Conservation (phyloP, 2,797 vertebrate species). For the Loris lydekkerianus region DNA sequence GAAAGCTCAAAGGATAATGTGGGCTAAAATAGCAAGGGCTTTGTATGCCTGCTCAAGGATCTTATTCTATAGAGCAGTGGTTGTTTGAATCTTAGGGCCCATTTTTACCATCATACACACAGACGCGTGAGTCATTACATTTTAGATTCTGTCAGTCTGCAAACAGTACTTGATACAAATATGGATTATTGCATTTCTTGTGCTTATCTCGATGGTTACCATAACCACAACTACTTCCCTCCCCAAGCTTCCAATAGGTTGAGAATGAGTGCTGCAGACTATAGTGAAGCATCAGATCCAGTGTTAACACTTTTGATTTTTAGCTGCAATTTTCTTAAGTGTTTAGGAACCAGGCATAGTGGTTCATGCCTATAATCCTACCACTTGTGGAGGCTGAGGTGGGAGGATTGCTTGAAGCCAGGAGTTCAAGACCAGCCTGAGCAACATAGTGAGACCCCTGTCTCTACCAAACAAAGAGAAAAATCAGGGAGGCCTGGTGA, state of each 20-base stretch:
- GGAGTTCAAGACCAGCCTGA: neutral
- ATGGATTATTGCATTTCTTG: neutral
- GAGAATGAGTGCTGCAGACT: neutral
- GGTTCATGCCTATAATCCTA: neutral
- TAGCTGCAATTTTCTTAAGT: neutral
- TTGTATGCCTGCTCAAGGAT: neutral
- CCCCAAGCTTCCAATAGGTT: neutral
- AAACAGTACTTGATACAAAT: neutral
- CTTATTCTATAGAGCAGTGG: neutral
- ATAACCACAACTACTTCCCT: neutral
- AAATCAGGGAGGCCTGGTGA: neutral
- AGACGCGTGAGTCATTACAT: neutral
- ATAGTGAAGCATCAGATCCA: neutral
- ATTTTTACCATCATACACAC: neutral
- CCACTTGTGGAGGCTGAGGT: neutral
- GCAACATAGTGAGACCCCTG: neutral
- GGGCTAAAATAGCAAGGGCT: neutral
- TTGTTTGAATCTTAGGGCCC: neutral
- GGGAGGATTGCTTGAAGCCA: neutral
- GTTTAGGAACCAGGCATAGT: neutral
- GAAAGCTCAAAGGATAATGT: neutral
- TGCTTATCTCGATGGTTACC: neutral
- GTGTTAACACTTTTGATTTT: neutral
- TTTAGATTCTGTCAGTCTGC: constrained; percentile 22
- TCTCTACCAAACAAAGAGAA: neutral